Percentiles rank a stretch among this genome's conserved stretches.
Conservation (phyloP, 2,888 invertebrate species). For the Caenorhabditis sulstoni region DNA sequence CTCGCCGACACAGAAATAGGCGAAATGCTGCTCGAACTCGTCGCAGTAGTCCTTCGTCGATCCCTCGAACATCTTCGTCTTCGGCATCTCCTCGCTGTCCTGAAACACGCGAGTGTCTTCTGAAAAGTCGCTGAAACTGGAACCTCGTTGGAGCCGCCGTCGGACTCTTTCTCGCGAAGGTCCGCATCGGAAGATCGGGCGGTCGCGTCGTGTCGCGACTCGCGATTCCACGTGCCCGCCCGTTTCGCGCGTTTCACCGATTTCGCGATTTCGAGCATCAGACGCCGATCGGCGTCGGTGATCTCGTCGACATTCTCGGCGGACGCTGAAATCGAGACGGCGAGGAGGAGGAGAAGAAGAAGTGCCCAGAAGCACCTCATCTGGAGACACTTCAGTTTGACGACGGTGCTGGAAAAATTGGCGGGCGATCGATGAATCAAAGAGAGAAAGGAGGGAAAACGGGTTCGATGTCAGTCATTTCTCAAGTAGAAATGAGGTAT, state of each 20-base stretch:
- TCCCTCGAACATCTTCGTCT: slow-evolving; percentile 42
- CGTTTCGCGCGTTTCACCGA: slow-evolving; percentile 51
- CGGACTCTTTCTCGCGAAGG: slow-evolving; percentile 49
- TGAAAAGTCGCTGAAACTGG: background rate
- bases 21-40: slow-evolving; percentile 65
- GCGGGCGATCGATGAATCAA: background rate
- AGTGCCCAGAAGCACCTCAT: slow-evolving; percentile 24
- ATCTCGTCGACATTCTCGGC: background rate
- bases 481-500: slow-evolving; percentile 51
- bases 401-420: too few species aligned
- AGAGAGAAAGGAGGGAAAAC: slow-evolving; percentile 12
- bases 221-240: slow-evolving; percentile 26
- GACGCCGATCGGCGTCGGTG: slow-evolving; percentile 39
- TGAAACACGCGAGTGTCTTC: slow-evolving; percentile 3
- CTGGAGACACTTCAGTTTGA: background rate
- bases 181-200: slow-evolving; percentile 41
- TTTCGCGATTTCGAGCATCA: slow-evolving; percentile 43
- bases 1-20: slow-evolving; percentile 66
- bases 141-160: slow-evolving; percentile 11
- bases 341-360: slow-evolving; percentile 32
- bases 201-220: slow-evolving; percentile 1
- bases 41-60: slow-evolving; percentile 60
- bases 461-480: slow-evolving; percentile 46
- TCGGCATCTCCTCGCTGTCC: slow-evolving; percentile 3
- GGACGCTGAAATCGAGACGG: background rate